phyloP scores from a whole-genome alignment of 1,140 invertebrate genomes.

The Magallana angulata region DNA sequence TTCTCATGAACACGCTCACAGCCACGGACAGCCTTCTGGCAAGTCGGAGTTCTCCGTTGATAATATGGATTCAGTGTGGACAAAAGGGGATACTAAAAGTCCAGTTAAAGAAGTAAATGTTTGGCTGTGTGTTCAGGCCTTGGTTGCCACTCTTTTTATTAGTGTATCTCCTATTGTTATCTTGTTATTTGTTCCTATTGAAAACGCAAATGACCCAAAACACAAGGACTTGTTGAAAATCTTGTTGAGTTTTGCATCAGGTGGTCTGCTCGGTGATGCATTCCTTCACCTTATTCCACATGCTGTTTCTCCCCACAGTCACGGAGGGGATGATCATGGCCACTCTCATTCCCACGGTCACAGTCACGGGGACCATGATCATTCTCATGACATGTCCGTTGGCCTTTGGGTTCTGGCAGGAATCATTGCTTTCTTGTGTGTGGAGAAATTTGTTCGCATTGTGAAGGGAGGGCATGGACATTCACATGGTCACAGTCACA shows the following conservation, averaged over 20 bases:
- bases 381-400: constrained; percentile 88
- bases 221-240: constrained; percentile 90
- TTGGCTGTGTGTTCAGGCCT: constrained; percentile 75
- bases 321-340: constrained; percentile 79
- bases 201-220: constrained; percentile 85
- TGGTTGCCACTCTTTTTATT: constrained; percentile 92
- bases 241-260: constrained; percentile 95
- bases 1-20: constrained; percentile 56
- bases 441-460: constrained; percentile 95
- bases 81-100: constrained; percentile 19
- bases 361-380: constrained; percentile 74
- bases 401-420: constrained; percentile 94
- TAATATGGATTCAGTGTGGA: constrained; percentile 35
- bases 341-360: constrained; percentile 83
- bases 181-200: constrained; percentile 95
- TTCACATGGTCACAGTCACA: constrained; percentile 63
- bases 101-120: constrained; percentile 48
- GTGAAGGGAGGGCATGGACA: constrained; percentile 87
- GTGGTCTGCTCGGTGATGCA: constrained; percentile 95
- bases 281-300: constrained; percentile 98
- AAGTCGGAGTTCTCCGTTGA: constrained; percentile 41
- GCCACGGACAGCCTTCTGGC: constrained; percentile 65
- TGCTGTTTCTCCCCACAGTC: constrained; percentile 85
- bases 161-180: constrained; percentile 96
- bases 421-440: constrained; percentile 93